phyloP scores from a whole-genome alignment of 2,888 invertebrate genomes.

The Cyclophora albipunctata region DNA sequence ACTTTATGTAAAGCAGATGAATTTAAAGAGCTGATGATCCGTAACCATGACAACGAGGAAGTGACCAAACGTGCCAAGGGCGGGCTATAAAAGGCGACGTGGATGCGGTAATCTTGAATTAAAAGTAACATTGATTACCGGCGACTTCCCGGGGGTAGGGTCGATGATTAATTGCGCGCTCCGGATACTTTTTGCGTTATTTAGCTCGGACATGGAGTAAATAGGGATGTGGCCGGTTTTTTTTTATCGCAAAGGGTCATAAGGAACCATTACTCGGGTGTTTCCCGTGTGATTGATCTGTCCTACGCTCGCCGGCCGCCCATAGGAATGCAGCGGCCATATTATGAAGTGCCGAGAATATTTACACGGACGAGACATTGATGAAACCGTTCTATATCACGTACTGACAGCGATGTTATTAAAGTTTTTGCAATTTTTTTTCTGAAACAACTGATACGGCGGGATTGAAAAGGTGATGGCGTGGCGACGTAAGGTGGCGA shows the following conservation, averaged over 20 bases:
- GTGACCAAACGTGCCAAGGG: too few species aligned
- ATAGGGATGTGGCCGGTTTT: slow-evolving; percentile 43
- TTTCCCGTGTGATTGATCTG: slow-evolving; percentile 60
- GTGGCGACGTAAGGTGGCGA: too few species aligned
- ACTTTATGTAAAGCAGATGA: too few species aligned
- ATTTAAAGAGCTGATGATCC: too few species aligned
- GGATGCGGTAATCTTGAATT: slow-evolving; percentile 33
- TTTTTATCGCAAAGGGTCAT: slow-evolving; percentile 34
- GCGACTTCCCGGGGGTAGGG: slow-evolving; percentile 29
- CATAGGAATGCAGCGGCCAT: slow-evolving; percentile 10
- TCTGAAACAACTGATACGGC: too few species aligned
- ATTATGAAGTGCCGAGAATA: slow-evolving; percentile 3
- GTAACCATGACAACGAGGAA: too few species aligned
- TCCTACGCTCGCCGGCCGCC: slow-evolving; percentile 27
- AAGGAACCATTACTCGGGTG: slow-evolving; percentile 56
- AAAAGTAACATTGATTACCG: slow-evolving; percentile 41
- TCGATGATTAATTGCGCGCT: slow-evolving; percentile 52
- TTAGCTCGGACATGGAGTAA: slow-evolving; percentile 48
- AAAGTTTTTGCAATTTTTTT: too few species aligned
- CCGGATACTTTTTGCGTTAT: slow-evolving; percentile 58
- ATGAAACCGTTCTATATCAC: too few species aligned
- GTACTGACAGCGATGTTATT: too few species aligned
- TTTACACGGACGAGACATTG: too few species aligned
- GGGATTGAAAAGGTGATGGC: too few species aligned
- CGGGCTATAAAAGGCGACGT: too few species aligned